Base-by-base conservation (phyloP, 2,797 vertebrate species). In the Numenius phaeopus region DNA sequence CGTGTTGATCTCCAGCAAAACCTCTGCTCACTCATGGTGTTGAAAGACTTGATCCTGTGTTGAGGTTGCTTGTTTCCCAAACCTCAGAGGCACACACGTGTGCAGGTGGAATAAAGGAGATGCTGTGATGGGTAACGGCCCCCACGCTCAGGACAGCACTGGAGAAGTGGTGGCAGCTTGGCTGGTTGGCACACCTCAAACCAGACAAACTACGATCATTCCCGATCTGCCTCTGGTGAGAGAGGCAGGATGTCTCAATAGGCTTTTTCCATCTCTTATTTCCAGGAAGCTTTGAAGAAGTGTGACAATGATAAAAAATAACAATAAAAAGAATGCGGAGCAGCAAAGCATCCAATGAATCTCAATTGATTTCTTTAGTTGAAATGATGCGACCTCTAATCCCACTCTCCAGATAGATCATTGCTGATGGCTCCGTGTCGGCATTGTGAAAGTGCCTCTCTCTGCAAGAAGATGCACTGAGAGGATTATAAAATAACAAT, bases 401-500 rank as follows among this genome's bases (percentile, higher is more conserved):
- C 83, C 80, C 0, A 4, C 79, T 87, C 83, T 92, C 50, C 61
- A 52, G 66, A 73, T 57, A 78, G 88, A 89, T 69, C 80, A 39
- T 57, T 42, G 65, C 80, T 65, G 65, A 64, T 85, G 87, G 70
- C 62, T 89, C 57, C 2, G 23, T 47, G 52, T 39, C 8, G 5
- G 85, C n/a, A 1, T 30, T 37, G 40, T 42, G 50, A 57, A 92
- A 90, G 79, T 13, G 87, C 46, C 46, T 92, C 59, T 82, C 50
- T 61, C 90, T 66, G 65, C 27, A 39, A 69, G 75, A 40, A 82
- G 81, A 78, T 47, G 77, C 54, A 14, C 77, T 89, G 72, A 75
- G 66, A 80, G 86, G 94, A 92, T 92, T 93, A 91, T 54, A 52
- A 88, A 88, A 40, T 66, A 70, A 62, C 49, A 46, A 76, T 83